Base-by-base conservation (phyloP, 2,888 invertebrate species). In the Pterobdella sp. region DNA sequence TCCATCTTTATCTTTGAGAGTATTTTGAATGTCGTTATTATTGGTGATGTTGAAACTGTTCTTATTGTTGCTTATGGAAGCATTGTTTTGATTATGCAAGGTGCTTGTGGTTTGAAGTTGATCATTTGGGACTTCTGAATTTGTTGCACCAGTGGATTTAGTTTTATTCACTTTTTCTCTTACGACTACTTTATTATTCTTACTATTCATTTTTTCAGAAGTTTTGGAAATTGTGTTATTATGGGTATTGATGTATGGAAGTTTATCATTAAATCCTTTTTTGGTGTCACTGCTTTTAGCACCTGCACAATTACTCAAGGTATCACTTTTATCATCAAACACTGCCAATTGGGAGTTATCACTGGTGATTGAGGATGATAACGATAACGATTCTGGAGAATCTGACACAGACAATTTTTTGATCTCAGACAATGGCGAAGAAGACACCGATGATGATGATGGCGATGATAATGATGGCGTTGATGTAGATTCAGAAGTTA, bases 381-480 rank as follows among this genome's bases (percentile, higher is more conserved):
- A 63, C 26, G 63, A 63, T 29, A 26, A 63, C 63, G 63, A 63
- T 63, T 10, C 7, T 63, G 63, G 26, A 7, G 63, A 63, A 14
- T 7, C n/a, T 63, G 63, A n/a, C 10, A 63, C 14, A 7, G 31
- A n/a, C 10, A 63, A 10, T 63, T 7, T 7, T 63, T 14, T 14
- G 10, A n/a, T 14, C n/a, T n/a, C 7, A 10, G n/a, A 7, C 10
- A 26, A n/a, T n/a, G 63, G 26, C n/a, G 63, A 29, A 63, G 63
- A 63, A 7, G 31, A 63, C 7, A 26, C 7, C 7, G 63, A 63
- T n/a, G 63, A 63, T 63, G 63, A n/a, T n/a, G 63, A 63, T 63
- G 63, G 26, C 26, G 63, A 26, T 63, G 26, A 63, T 63, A 26
- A 63, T 63, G 26, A 26, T 7, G 31, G n/a, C 26, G 35, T 31